phyloP scores from a whole-genome alignment of 2,888 invertebrate genomes.

The Norana najaformis region DNA sequence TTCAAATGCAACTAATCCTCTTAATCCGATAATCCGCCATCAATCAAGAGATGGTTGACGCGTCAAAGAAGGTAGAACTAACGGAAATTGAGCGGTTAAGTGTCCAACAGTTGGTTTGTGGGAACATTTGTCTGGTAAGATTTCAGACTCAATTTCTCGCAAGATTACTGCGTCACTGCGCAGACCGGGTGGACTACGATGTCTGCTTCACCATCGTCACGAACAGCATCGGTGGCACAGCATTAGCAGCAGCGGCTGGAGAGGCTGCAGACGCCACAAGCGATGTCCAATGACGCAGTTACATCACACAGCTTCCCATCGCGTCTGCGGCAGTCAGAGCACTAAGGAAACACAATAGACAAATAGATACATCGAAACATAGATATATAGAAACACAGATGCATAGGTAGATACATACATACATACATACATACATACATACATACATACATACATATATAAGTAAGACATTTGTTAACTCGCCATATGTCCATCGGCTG shows the following conservation, averaged over 20 bases:
- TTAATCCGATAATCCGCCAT: not conserved
- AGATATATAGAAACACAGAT: not conserved
- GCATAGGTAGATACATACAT: too few species aligned
- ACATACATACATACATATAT: not conserved
- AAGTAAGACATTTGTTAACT: too few species aligned
- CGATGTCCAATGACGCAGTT: not conserved
- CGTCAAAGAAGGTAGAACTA: not conserved
- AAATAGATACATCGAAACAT: not conserved
- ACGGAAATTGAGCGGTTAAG: not conserved
- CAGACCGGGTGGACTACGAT: not conserved
- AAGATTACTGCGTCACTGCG: too few species aligned
- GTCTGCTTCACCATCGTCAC: not conserved
- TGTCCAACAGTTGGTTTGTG: too few species aligned
- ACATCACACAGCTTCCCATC: not conserved
- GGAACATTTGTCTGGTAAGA: not conserved
- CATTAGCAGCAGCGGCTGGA: not conserved
- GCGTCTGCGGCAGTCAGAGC: not conserved
- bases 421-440: too few species aligned
- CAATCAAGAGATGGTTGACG: not conserved
- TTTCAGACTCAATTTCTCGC: not conserved
- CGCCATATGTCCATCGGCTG: too few species aligned
- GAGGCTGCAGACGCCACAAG: not conserved
- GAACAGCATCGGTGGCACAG: not conserved
- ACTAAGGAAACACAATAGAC: not conserved
- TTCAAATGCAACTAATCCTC: not conserved